These are phyloP conservation scores for Amyelois transitella DNA, from an alignment of 1,140 invertebrate species.

Conservation along the genomic window DNA sequence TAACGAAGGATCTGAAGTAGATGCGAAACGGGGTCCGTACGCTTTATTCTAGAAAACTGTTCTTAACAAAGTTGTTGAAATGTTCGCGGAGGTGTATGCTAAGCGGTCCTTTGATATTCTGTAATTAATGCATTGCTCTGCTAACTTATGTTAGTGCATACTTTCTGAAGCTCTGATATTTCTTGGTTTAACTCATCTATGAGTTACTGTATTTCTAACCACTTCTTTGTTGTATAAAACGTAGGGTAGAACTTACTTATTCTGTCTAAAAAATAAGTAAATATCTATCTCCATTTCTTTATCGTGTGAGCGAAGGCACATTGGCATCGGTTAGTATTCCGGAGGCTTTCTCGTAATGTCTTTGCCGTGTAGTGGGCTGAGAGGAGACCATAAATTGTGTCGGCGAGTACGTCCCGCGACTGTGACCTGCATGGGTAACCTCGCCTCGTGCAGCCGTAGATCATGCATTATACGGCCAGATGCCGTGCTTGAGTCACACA, in stretches of 20 bases:
- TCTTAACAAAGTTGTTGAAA: constrained; percentile 40
- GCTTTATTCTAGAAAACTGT: constrained; percentile 45
- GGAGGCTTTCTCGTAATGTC: constrained; percentile 14
- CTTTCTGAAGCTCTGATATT: background rate
- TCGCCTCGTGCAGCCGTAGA: constrained; percentile 14
- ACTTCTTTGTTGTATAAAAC: too few species aligned
- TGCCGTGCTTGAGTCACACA: too few species aligned
- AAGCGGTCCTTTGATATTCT: constrained; percentile 2
- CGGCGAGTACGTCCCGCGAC: constrained; percentile 27
- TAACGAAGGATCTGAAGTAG: constrained; percentile 59
- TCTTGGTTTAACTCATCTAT: background rate
- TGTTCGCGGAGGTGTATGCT: constrained; percentile 35
- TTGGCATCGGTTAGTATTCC: constrained; percentile 14
- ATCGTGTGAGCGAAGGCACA: background rate
- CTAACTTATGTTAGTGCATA: background rate
- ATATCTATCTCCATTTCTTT: too few species aligned
- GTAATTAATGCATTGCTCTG: constrained; percentile 1
- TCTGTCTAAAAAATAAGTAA: too few species aligned
- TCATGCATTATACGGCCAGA: constrained; percentile 13
- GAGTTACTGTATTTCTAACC: too few species aligned
- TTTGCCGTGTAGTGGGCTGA: constrained; percentile 24
- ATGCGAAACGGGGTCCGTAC: constrained; percentile 24
- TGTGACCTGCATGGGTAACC: constrained; percentile 52
- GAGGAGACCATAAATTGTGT: constrained; percentile 52
- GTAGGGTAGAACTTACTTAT: too few species aligned